Evolutionary conservation across 1,140 invertebrate genomes (phyloP), one percentile per base, ranked within the genome.

Genomic region (Ptiloglossa arizonensis): DNA sequence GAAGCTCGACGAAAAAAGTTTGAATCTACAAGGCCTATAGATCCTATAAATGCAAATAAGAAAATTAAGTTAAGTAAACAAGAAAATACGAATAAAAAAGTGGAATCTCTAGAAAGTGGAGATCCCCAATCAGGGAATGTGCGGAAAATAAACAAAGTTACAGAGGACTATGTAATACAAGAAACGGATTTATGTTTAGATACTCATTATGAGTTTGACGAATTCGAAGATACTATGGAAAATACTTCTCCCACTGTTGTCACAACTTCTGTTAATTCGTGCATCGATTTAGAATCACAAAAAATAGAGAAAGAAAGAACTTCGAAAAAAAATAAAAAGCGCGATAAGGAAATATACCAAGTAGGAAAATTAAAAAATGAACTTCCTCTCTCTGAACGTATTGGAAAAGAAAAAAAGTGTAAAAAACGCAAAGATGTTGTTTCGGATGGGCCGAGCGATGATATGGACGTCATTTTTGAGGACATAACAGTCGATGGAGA

Each of bases 321-420:
- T 6, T 81, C 48, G 64, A 91, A 91, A 54, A 92, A 92, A 46
- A 92, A 89, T 64, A 92, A 88, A 66, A 91, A 91, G 67, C 90
- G 90, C 6, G 90, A 92, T 32, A 92, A 92, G 5, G 91, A 92
- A 59, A 56, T 92, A 5, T 92, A 92, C 71, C 90, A 91, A 76
- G 84, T 91, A 1, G 88, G 85, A 2, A 92, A 91, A 64, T 74
- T 91, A 29, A 92, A 91, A 62, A 86, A 56, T 19, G 88, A 91
- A 38, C 32, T 90, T 9, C 85, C 89, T 0, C 77, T 91, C 5
- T 88, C 89, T 0, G 90, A 91, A 63, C 85, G 90, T 22, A 90
- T 91, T 63, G 86, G 86, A 0, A 92, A 90, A 48, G 90, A 91
- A 27, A 91, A 91, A 27, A 92, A 91, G 27, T 89, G 82, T 56